phyloP scores from a whole-genome alignment of 2,888 invertebrate genomes.

The Celastrina argiolus region DNA sequence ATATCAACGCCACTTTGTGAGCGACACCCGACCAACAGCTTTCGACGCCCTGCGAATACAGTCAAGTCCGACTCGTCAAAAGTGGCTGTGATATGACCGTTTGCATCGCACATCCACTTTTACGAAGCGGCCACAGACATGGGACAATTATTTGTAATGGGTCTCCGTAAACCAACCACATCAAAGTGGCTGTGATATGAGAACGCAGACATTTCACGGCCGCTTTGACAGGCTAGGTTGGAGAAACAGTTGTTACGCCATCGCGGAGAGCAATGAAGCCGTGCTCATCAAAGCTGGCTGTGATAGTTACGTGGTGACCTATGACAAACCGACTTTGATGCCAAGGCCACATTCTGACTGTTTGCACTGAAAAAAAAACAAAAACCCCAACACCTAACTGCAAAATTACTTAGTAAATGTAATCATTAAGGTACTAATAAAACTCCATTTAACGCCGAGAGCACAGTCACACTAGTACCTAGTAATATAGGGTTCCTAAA shows the following conservation, averaged over 20 bases:
- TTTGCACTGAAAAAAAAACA: slow-evolving; percentile 22
- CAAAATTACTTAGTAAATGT: too few species aligned
- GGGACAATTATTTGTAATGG: slow-evolving; percentile 19
- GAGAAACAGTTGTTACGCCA: slow-evolving; percentile 46
- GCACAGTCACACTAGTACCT: too few species aligned
- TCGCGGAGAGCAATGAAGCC: slow-evolving; percentile 66
- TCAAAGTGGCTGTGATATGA: slow-evolving; percentile 99
- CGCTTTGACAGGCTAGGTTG: slow-evolving; percentile 89
- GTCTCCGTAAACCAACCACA: slow-evolving; percentile 83
- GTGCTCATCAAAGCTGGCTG: slow-evolving; percentile 98
- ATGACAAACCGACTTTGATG: slow-evolving; percentile 91
- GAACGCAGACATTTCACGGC: slow-evolving; percentile 83
- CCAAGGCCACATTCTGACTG: slow-evolving; percentile 73
- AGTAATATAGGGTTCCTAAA: too few species aligned
- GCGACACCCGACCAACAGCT: slow-evolving; percentile 69
- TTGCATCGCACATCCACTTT: slow-evolving; percentile 72
- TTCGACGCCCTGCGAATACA: slow-evolving; percentile 39
- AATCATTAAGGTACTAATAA: too few species aligned
- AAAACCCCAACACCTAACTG: too few species aligned
- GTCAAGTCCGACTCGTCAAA: slow-evolving; percentile 92
- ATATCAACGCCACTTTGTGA: slow-evolving; percentile 96
- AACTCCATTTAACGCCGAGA: too few species aligned
- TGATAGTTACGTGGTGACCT: slow-evolving; percentile 86
- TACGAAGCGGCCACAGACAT: slow-evolving; percentile 79
- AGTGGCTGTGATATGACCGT: slow-evolving; percentile 93